Evolutionary conservation across 2,113 vertebrate genomes (phyloP).

Genomic region (Epinephelus fuscoguttatus): DNA sequence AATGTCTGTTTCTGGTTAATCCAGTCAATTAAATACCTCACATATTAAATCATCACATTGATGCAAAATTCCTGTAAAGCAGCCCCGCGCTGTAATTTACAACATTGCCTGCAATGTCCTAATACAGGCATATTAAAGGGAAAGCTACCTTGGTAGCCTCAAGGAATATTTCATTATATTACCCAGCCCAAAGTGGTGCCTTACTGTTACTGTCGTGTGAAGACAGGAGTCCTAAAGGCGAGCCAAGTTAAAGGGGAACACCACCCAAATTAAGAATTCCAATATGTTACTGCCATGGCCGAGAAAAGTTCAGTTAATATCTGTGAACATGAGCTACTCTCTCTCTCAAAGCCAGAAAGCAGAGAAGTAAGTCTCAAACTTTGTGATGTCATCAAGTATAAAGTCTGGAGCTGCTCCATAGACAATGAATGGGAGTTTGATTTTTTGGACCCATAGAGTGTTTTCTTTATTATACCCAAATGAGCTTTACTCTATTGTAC

Average conservation of each 20-base stretch:
- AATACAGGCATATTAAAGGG: neutral
- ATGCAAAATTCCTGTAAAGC: slow-evolving; percentile 3
- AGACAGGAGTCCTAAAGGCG: neutral
- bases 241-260: neutral
- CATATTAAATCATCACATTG: slow-evolving; percentile 15
- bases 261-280: no score
- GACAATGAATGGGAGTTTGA: no score
- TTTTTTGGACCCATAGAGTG: no score
- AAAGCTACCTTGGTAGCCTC: neutral
- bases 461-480: no score
- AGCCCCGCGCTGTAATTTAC: neutral
- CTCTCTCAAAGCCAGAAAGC: no score
- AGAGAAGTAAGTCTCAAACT: no score
- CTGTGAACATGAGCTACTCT: no score
- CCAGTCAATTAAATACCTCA: slow-evolving; percentile 10
- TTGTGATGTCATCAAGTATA: no score
- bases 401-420: no score
- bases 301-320: no score
- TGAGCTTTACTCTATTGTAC: no score
- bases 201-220: neutral
- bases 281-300: no score
- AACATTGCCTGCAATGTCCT: neutral
- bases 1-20: slow-evolving; percentile 12
- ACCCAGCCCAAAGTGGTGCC: neutral
- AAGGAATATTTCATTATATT: neutral